Conservation (phyloP, 30 jellyfish, hydroid and myxozoan genomes). For the Catostylus mosaicus region DNA sequence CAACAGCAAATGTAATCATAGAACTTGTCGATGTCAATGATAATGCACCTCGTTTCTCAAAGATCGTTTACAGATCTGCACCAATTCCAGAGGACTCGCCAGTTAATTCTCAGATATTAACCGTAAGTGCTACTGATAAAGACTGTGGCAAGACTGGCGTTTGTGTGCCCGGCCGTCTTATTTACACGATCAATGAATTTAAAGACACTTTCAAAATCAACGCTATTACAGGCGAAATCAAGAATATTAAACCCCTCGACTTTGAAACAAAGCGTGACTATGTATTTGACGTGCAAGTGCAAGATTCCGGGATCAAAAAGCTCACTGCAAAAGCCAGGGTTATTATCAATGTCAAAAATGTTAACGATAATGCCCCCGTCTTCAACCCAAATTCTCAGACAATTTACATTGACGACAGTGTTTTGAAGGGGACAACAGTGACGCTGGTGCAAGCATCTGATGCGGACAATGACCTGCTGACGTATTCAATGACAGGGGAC, state of each 20-base stretch:
- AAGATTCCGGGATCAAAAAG: constrained; percentile 75
- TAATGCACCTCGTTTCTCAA: constrained; percentile 78
- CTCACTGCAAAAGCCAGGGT: constrained; percentile 86
- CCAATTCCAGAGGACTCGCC: constrained; percentile 73
- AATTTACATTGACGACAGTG: constrained; percentile 60
- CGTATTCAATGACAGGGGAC: constrained; percentile 57
- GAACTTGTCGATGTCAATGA: constrained; percentile 85
- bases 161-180: constrained; percentile 91
- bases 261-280: constrained; percentile 72
- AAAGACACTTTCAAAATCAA: constrained; percentile 81
- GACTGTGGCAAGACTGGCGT: constrained; percentile 84
- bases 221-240: constrained; percentile 88
- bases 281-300: constrained; percentile 82
- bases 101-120: constrained; percentile 56
- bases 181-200: constrained; percentile 70
- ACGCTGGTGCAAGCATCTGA: constrained; percentile 68
- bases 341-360: constrained; percentile 66
- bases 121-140: constrained; percentile 85
- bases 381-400: constrained; percentile 64
- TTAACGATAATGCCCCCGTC: constrained; percentile 86
- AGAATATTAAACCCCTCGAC: constrained; percentile 84
- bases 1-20: constrained; percentile 71
- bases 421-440: constrained; percentile 45
- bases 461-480: constrained; percentile 60
- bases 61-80: constrained; percentile 71